Percentiles rank a stretch among this genome's conserved stretches.
phyloP scores from a whole-genome alignment of 2,113 vertebrate species.

The Anthoscopus minutus region DNA sequence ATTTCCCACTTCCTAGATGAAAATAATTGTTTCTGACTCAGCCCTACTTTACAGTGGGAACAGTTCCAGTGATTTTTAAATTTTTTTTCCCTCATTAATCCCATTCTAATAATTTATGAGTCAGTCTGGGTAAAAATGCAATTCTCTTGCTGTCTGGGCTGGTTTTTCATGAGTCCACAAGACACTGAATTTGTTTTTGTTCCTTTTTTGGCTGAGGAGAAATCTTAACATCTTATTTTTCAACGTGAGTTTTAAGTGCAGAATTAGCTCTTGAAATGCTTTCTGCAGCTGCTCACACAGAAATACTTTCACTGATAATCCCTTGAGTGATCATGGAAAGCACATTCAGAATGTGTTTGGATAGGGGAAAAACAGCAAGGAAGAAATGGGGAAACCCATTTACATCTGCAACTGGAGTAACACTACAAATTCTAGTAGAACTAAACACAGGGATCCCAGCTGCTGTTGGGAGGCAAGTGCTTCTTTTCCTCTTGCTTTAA shows the following conservation, averaged over 20 bases:
- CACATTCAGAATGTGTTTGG: background rate
- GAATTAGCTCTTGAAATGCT: background rate
- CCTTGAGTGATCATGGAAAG: background rate
- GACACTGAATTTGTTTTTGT: background rate
- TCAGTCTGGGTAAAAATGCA: slow-evolving; percentile 3
- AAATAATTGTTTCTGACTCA: slow-evolving; percentile 46
- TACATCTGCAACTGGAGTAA: background rate
- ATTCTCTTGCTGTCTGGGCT: slow-evolving; percentile 25
- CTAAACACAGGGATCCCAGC: background rate
- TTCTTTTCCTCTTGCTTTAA: background rate
- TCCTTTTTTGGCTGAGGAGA: background rate
- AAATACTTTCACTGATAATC: background rate
- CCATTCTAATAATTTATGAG: slow-evolving; percentile 31
- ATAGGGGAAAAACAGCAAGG: background rate
- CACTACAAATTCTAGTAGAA: background rate
- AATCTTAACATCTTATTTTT: background rate
- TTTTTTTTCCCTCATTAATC: background rate
- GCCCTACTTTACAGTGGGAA: background rate
- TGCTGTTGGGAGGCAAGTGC: background rate
- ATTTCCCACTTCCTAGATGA: background rate
- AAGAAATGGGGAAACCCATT: background rate
- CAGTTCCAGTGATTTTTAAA: background rate
- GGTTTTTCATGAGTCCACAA: background rate
- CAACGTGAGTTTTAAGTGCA: background rate
- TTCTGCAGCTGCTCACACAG: background rate